Conservation (phyloP, 37 sponge, comb jelly and placozoan genomes). For the Tethya wilhelma region DNA sequence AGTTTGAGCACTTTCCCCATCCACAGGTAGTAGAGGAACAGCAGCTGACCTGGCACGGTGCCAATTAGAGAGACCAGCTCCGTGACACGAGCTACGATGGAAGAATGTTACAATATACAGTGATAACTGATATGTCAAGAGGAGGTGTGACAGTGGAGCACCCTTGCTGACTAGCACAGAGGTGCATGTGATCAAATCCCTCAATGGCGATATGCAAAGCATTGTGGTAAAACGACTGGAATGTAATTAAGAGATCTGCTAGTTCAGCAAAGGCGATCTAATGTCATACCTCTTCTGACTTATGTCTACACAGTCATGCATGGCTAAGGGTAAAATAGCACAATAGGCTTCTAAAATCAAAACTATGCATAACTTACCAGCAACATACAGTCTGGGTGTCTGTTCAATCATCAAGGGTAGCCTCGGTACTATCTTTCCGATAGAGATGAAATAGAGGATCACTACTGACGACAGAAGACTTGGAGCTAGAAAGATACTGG, state of each 20-base stretch:
- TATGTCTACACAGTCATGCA: neutral
- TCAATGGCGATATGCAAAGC: no score
- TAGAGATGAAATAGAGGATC: slow-evolving; percentile 26
- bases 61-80: slow-evolving; percentile 53
- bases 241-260: no score
- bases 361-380: no score
- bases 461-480: slow-evolving; percentile 27
- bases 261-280: no score
- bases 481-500: slow-evolving; percentile 49
- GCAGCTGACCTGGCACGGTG: slow-evolving; percentile 53
- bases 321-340: neutral
- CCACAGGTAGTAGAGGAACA: slow-evolving; percentile 71
- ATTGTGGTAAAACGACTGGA: no score
- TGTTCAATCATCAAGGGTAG: neutral
- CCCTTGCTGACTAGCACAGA: neutral
- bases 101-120: neutral
- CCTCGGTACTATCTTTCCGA: neutral
- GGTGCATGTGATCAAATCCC: no score
- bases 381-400: neutral
- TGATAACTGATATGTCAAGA: neutral
- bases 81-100: slow-evolving; percentile 11
- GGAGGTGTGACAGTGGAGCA: neutral
- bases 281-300: no score
- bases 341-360: neutral
- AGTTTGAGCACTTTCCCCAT: slow-evolving; percentile 17